Evolutionary conservation across 2,797 vertebrate species (phyloP).

Genomic region (Knipowitschia caucasica): DNA sequence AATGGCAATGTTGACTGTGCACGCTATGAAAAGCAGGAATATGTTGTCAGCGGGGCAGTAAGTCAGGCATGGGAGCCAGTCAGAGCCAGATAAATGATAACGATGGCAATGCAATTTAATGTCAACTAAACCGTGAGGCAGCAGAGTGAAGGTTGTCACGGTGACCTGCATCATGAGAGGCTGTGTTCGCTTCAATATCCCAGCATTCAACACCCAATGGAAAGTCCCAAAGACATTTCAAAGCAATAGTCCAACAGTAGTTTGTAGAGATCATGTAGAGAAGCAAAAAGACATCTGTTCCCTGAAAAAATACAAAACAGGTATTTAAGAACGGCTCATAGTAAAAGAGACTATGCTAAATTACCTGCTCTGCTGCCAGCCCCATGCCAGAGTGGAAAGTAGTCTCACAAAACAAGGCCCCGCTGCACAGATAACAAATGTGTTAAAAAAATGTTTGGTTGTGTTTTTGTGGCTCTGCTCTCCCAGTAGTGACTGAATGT

Average conservation of each 20-base stretch:
- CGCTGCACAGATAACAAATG: slow-evolving; percentile 53
- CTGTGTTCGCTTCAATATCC: slow-evolving; percentile 28
- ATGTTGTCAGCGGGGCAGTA: slow-evolving; percentile 49
- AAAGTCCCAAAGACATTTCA: slow-evolving; percentile 29
- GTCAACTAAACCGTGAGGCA: slow-evolving; percentile 27
- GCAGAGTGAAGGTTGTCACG: slow-evolving; percentile 16
- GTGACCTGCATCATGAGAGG: slow-evolving; percentile 37
- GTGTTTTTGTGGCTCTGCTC: slow-evolving; percentile 90
- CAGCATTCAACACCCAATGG: slow-evolving; percentile 43
- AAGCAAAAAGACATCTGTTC: slow-evolving; percentile 26
- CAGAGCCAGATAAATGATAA: slow-evolving; percentile 44
- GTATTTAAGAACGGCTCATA: slow-evolving; percentile 30
- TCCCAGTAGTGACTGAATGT: slow-evolving; percentile 93
- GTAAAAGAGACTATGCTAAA: background rate
- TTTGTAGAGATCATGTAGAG: slow-evolving; percentile 13
- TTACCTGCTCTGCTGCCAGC: slow-evolving; percentile 69
- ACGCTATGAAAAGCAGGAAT: slow-evolving; percentile 38
- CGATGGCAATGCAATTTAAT: slow-evolving; percentile 32
- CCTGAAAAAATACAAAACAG: slow-evolving; percentile 32
- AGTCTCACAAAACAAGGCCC: slow-evolving; percentile 48
- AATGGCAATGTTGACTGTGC: slow-evolving; percentile 19
- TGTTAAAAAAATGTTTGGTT: slow-evolving; percentile 82
- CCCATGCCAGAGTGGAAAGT: slow-evolving; percentile 55
- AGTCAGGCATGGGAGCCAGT: slow-evolving; percentile 46
- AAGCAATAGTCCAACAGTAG: slow-evolving; percentile 20